Percentiles rank a stretch among this genome's conserved stretches.
These are phyloP conservation scores for Macquaria ambigua DNA, from an alignment of 2,113 vertebrate species.

Conservation along the genomic window DNA sequence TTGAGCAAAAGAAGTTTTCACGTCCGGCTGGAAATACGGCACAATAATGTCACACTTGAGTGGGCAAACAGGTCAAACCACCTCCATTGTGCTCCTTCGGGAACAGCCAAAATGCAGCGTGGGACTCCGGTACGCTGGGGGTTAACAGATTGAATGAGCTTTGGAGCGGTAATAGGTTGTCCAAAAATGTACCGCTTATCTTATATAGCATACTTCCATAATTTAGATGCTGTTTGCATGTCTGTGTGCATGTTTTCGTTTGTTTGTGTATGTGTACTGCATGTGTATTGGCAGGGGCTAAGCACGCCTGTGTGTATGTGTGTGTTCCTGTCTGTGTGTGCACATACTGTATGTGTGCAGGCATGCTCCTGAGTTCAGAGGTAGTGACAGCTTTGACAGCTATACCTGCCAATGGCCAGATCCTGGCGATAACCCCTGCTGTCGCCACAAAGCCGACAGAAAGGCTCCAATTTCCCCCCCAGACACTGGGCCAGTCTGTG, in stretches of 20 bases:
- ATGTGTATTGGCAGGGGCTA: slow-evolving; percentile 30
- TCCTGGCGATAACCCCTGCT: slow-evolving; percentile 94
- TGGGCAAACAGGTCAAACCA: slow-evolving; percentile 82
- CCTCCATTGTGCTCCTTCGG: slow-evolving; percentile 72
- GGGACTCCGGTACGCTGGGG: slow-evolving; percentile 53
- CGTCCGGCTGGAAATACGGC: slow-evolving; percentile 73
- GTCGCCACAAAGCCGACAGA: slow-evolving; percentile 90
- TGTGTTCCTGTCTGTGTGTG: slow-evolving; percentile 30
- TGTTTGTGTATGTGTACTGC: slow-evolving; percentile 61
- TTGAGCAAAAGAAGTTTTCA: slow-evolving; percentile 79
- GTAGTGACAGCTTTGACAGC: slow-evolving; percentile 83
- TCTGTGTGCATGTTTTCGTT: slow-evolving; percentile 61
- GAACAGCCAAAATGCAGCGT: slow-evolving; percentile 59
- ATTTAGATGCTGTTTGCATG: slow-evolving; percentile 76
- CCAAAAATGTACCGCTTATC: slow-evolving; percentile 81
- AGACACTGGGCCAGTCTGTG: slow-evolving; percentile 93
- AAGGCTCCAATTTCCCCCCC: slow-evolving; percentile 93
- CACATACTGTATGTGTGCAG: slow-evolving; percentile 48
- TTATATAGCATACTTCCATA: slow-evolving; percentile 80
- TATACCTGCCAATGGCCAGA: slow-evolving; percentile 87
- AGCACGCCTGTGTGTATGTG: slow-evolving; percentile 26
- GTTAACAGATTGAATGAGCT: slow-evolving; percentile 80
- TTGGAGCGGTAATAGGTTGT: slow-evolving; percentile 76
- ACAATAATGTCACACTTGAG: slow-evolving; percentile 83
- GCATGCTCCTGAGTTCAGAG: slow-evolving; percentile 76